Evolutionary conservation across 2,888 invertebrate species (phyloP).

Genomic region (Psylliodes chrysocephalus): DNA sequence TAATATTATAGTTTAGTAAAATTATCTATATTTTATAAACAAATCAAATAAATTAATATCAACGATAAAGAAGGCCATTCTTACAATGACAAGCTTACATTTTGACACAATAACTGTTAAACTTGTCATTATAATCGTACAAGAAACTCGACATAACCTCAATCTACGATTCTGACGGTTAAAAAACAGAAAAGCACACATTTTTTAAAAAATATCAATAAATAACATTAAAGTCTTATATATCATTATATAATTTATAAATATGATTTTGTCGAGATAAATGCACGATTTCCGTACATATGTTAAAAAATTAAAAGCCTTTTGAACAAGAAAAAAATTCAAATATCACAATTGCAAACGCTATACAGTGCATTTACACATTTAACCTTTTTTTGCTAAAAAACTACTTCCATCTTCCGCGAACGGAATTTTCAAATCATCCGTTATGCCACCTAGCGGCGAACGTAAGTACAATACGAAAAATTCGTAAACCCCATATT

Average conservation of each 20-base stretch:
- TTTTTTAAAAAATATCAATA: no score
- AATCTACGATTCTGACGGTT: not conserved
- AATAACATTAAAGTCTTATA: no score
- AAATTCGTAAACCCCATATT: no score
- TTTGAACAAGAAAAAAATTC: constrained; percentile 1
- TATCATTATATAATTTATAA: no score
- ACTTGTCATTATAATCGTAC: not conserved
- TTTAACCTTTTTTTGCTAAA: not conserved
- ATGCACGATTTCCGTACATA: no score
- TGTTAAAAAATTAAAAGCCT: no score
- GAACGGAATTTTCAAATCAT: no score
- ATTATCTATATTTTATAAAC: constrained; percentile 1
- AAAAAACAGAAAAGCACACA: no score
- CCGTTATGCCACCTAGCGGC: no score
- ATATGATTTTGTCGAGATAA: no score
- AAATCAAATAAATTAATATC: constrained; percentile 12
- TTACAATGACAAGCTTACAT: no score
- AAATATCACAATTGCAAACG: constrained; percentile 13
- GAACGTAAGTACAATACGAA: no score
- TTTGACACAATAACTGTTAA: not conserved
- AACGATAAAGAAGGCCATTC: not conserved
- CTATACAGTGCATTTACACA: constrained; percentile 1
- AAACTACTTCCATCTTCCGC: not conserved
- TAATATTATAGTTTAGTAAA: not conserved
- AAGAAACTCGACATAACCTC: not conserved